Evolutionary conservation across 64 coral and sea anemone genomes (phyloP).

Genomic region (Porites australiensis): DNA sequence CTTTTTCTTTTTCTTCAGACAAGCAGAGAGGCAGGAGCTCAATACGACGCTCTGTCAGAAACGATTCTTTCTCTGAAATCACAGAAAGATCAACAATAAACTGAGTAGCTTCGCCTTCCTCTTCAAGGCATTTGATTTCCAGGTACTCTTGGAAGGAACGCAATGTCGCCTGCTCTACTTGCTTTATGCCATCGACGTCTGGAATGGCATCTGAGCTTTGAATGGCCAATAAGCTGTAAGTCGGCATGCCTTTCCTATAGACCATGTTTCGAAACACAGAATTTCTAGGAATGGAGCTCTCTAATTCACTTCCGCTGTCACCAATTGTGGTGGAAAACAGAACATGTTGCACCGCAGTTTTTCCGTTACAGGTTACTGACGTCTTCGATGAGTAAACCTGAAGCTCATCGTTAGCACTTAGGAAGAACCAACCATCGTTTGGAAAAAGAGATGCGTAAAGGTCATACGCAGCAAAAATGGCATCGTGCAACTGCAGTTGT

Average conservation of each 20-base stretch:
- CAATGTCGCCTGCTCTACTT: background rate
- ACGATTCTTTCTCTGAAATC: background rate
- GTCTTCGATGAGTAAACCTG: constrained; percentile 18
- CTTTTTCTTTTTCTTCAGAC: background rate
- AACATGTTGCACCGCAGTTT: constrained; percentile 14
- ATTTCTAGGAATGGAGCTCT: background rate
- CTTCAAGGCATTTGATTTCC: background rate
- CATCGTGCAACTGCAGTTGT: background rate
- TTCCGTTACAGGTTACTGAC: background rate
- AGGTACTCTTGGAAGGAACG: background rate
- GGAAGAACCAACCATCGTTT: background rate
- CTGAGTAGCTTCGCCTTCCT: background rate
- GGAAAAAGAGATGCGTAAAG: background rate
- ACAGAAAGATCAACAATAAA: background rate
- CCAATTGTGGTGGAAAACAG: background rate
- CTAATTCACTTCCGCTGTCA: background rate
- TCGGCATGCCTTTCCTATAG: background rate
- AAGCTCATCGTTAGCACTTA: background rate
- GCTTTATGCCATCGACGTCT: background rate
- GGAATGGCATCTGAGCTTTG: background rate
- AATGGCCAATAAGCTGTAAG: background rate
- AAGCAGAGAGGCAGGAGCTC: background rate
- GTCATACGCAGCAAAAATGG: background rate
- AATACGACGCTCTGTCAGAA: background rate
- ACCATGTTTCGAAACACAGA: background rate